Conservation (phyloP, 1,140 invertebrate species). For the Meloidogyne chitwoodi region DNA sequence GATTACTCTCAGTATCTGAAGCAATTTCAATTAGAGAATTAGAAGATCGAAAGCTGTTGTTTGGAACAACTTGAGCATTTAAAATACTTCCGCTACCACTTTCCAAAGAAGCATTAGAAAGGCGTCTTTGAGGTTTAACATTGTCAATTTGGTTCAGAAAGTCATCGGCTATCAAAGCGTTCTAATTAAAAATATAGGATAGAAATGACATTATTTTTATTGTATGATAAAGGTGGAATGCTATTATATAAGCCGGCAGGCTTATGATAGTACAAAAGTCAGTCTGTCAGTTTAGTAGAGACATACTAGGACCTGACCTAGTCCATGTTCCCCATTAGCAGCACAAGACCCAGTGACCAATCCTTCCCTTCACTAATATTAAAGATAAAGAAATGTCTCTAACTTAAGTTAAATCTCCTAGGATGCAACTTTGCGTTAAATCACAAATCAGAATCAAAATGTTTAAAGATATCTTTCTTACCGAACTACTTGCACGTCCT, state of each 20-base stretch:
- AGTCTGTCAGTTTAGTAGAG: too few relatives aligned
- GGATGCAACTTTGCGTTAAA: too few relatives aligned
- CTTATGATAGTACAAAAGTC: too few relatives aligned
- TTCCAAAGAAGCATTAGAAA: slow-evolving; percentile 30
- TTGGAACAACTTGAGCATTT: neutral
- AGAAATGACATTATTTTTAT: too few relatives aligned
- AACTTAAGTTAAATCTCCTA: too few relatives aligned
- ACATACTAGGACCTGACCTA: too few relatives aligned
- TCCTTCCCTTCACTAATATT: too few relatives aligned
- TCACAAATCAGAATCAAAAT: neutral
- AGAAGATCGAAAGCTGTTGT: neutral
- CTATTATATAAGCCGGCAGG: too few relatives aligned
- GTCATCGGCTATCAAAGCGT: neutral
- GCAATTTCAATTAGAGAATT: slow-evolving; percentile 22
- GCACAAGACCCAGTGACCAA: too few relatives aligned
- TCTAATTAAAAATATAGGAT: neutral
- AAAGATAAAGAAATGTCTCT: neutral
- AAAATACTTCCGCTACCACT: slow-evolving; percentile 26
- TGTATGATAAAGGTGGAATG: too few relatives aligned
- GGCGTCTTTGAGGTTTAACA: slow-evolving; percentile 7
- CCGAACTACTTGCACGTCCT: neutral
- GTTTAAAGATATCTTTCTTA: neutral
- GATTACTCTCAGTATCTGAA: slow-evolving; percentile 33
- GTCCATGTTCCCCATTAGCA: too few relatives aligned
- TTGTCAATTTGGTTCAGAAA: neutral